Base-by-base conservation (phyloP, 2,113 vertebrate genomes). In the Pitta sordida region DNA sequence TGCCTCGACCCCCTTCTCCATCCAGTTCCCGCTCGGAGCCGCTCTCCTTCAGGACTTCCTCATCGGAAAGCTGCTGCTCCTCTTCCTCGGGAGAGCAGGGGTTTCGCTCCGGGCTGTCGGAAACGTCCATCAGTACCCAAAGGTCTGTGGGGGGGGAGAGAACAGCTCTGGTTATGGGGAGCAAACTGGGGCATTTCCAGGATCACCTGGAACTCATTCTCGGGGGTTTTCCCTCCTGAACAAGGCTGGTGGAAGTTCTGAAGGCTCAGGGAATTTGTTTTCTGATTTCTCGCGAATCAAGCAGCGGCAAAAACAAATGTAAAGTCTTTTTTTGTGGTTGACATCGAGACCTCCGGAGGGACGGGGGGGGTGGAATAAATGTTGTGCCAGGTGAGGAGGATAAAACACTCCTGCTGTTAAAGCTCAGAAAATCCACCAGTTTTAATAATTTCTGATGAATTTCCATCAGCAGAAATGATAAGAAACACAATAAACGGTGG, bases 91-190 rank as follows among this genome's bases (percentile, higher is more conserved):
- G 99, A 91, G 99, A 99, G 96, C 97, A 98, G 92, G 98, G 98
- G 90, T 98, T 98, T 97, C 97, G 98, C 88, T 98, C 98, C 86
- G 99, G 99, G 98, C 99, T 99, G 97, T 99, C 98, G 58, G 99
- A 98, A 91, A 99, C 98, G 91, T 99, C 99, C 99, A 99, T 99
- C 92, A 92, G 98, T 97, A 89, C 96, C 96, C 86, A 43, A 37
- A n/a, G 53, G 59, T 97, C 98, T 98, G 94, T 26, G 53, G 93
- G 55, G 78, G 53, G 93, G 55, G 78, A 46, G 56, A 83, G 30
- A 94, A 73, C 10, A 51, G n/a, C 58, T 46, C 16, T 58, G 18
- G 65, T 89, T 63, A 94, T 0, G 3, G 46, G 70, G 20, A 37
- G 49, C 8, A 36, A 8, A 21, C 3, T 7, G 68, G 69, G 23